Evolutionary conservation across 2,888 invertebrate genomes (phyloP).

Genomic region (Cataglyphis albicans): DNA sequence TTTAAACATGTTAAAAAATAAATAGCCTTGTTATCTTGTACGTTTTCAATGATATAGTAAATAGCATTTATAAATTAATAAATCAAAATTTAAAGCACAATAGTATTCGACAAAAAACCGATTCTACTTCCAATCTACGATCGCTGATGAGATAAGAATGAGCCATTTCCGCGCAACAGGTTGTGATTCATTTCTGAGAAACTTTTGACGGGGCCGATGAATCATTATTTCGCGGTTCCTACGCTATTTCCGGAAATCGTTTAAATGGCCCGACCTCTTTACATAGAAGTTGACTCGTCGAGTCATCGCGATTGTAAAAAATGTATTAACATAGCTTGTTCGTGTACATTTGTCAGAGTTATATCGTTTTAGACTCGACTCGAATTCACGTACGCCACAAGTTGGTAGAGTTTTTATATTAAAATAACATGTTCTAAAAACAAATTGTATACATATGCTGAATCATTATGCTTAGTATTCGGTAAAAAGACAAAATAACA

Average conservation of each 20-base stretch:
- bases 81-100: conserved; percentile 17
- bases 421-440: not conserved
- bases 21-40: not conserved
- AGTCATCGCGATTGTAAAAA: conserved; percentile 62
- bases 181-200: conserved; percentile 54
- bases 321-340: conserved; percentile 29
- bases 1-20: not conserved
- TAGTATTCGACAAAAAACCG: not conserved
- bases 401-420: not conserved
- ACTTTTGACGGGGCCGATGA: conserved; percentile 49
- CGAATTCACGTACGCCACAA: not conserved
- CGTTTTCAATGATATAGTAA: not conserved
- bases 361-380: not conserved
- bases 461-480: not conserved
- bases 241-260: conserved; percentile 66
- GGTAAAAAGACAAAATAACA: not conserved
- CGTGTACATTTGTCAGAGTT: not conserved
- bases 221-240: conserved; percentile 55
- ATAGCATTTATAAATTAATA: not conserved
- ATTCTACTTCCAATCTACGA: conserved; percentile 12
- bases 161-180: conserved; percentile 1
- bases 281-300: conserved; percentile 54
- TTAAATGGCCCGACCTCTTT: conserved; percentile 52
- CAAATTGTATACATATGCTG: not conserved
- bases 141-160: conserved; percentile 52